Base-by-base conservation (phyloP, 2,888 invertebrate species). In the Erebia palarica region DNA sequence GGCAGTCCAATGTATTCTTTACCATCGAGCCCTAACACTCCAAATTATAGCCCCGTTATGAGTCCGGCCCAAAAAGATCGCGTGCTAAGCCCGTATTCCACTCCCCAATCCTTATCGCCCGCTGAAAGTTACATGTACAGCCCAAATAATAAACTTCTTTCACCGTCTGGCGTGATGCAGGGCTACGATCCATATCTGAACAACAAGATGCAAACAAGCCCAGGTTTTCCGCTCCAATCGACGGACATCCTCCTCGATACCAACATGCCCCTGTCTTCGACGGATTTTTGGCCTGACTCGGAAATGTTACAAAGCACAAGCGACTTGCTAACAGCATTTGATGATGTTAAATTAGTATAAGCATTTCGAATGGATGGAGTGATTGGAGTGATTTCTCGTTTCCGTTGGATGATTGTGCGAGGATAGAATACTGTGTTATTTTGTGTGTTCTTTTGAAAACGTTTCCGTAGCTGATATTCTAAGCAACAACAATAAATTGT, bases 201-300 rank as follows among this genome's bases (percentile, higher is more conserved):
- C 3, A 89, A 84, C 68, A 92, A 90, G 76, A 91, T 91, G 90
- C 91, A 90, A 74, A 77, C 86, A 1, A 92, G 92, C 74, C 92
- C 92, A 1, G 81, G 80, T 4, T 87, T 85, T 74, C 74, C 82
- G 21, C 80, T 86, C 8, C 87, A 87, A 55, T 78, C 84, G 0
- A 78, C 81, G 11, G 89, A 90, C n/a, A 77, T 89, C 49, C 79
- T 89, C 11, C 76, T 91, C 49, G 90, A 90, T 51, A 75, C 86
- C 3, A 87, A 78, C 75, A 82, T 86, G 68, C 78, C 86, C 1
- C 73, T 90, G 58, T 73, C 81, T 1, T 79, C 90, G 0, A 78
- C 86, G 0, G 91, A 90, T 78, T 91, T 87, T 78, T 92, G 92
- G 92, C 74, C 83, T 9, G 90, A 91, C 51, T 67, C 89, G 0